Evolutionary conservation across 1,140 invertebrate species (phyloP).

Genomic region (Caenorhabditis remanei): DNA sequence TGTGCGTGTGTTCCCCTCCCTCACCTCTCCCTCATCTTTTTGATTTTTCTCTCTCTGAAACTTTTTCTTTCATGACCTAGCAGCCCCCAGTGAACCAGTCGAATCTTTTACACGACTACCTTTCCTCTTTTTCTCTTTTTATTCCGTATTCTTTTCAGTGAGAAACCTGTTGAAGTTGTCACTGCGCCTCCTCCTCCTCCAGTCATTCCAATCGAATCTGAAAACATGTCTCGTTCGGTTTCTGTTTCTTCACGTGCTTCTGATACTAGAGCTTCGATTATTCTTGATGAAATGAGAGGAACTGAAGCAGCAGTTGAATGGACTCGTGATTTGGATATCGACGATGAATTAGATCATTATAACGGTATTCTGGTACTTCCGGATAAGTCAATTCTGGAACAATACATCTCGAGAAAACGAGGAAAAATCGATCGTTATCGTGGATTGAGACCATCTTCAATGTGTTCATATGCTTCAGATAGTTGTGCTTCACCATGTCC

Average conservation of each 20-base stretch:
- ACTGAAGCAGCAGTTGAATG: slow-evolving; percentile 61
- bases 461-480: slow-evolving; percentile 20
- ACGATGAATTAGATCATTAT: slow-evolving; percentile 28
- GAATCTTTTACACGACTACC: neutral
- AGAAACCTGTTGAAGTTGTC: slow-evolving; percentile 39
- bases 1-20: neutral
- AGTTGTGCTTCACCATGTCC: slow-evolving; percentile 64
- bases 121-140: neutral
- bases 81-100: neutral
- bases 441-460: slow-evolving; percentile 23
- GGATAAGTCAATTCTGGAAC: slow-evolving; percentile 66
- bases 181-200: neutral
- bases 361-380: slow-evolving; percentile 62
- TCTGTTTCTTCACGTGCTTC: slow-evolving; percentile 50
- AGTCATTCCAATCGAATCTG: slow-evolving; percentile 25
- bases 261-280: slow-evolving; percentile 44
- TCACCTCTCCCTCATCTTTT: neutral
- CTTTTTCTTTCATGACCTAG: slow-evolving; percentile 7
- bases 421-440: slow-evolving; percentile 53
- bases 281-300: slow-evolving; percentile 61
- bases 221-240: slow-evolving; percentile 39
- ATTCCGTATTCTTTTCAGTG: slow-evolving; percentile 31
- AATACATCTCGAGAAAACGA: slow-evolving; percentile 63
- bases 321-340: slow-evolving; percentile 44
- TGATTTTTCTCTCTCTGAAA: slow-evolving; percentile 45